Conservation (phyloP, 2,113 vertebrate genomes). For the Xiphophorus maculatus region DNA sequence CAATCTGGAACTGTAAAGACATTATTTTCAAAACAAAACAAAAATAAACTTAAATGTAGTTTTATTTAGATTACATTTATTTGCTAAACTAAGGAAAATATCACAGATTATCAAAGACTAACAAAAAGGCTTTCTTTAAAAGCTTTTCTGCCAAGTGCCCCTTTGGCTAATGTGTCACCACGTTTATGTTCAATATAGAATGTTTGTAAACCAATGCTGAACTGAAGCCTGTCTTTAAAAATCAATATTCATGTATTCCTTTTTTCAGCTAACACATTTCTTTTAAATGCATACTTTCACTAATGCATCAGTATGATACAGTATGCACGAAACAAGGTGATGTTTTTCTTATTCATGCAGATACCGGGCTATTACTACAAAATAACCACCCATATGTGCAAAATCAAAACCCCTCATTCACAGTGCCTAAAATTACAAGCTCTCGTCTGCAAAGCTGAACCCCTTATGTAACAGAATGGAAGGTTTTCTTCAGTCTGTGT, state of each 20-base stretch:
- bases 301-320: not conserved
- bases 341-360: not conserved
- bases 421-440: not conserved
- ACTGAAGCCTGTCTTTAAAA: not conserved
- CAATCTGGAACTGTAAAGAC: not conserved
- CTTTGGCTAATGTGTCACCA: conserved; percentile 27
- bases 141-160: conserved; percentile 12
- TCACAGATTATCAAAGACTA: not conserved
- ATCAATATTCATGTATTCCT: not conserved
- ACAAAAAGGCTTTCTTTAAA: conserved; percentile 24
- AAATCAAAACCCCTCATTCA: not conserved
- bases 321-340: too few species aligned
- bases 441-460: not conserved
- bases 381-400: not conserved
- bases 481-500: not conserved
- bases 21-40: not conserved
- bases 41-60: not conserved
- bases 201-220: not conserved
- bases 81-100: not conserved
- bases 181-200: not conserved
- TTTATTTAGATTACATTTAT: not conserved
- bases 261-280: not conserved
- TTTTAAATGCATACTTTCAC: not conserved
- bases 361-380: not conserved
- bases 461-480: not conserved